Base-by-base conservation (phyloP, 2,113 vertebrate species). In the Mastomys coucha region DNA sequence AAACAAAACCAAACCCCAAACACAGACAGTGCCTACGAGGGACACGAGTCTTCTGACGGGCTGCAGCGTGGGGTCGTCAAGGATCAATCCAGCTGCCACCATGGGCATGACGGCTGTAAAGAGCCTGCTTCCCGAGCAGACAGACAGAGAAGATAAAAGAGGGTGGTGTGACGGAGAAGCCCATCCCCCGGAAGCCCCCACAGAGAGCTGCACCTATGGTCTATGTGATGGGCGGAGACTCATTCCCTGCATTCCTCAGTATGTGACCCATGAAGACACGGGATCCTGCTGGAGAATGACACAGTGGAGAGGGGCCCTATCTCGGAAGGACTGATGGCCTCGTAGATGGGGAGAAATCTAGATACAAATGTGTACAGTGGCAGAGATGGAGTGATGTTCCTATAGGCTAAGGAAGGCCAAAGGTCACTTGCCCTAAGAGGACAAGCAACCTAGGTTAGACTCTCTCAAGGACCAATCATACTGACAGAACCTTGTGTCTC, bases 51-150 rank as follows among this genome's bases (percentile, higher is more conserved):
- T 98, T 99, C 99, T 99, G 99, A 99, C 99, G 98, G 99, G 99
- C 99, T 99, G 99, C 99, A 99, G 99, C 97, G 99, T 99, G 99
- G 99, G 99, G 99, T 99, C 99, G 9, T 99, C 99, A 98, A 99
- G 98, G 98, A 99, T 99, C 99, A 99, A 98, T 98, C 99, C 99
- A 97, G 99, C 99, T 89, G 99, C 99, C 98, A 99, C 99, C 99
- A 99, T 99, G 98, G 99, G 99, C 99, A 99, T 99, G 97, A 99
- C 98, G 98, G 99, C 99, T 97, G 99, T 99, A 99, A 99, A 99
- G 98, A 99, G 99, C 99, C 99, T 99, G 99, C 98, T 98, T 98
- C 98, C 98, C 98, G 99, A 98, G 99, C 98, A 99, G 98, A 99
- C 96, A 99, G 98, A 99, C 98, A 98, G 93, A 98, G 95, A 78